Evolutionary conservation across 2,797 vertebrate species (phyloP), one percentile per base, ranked within the genome.

Genomic region (Helostoma temminkii): DNA sequence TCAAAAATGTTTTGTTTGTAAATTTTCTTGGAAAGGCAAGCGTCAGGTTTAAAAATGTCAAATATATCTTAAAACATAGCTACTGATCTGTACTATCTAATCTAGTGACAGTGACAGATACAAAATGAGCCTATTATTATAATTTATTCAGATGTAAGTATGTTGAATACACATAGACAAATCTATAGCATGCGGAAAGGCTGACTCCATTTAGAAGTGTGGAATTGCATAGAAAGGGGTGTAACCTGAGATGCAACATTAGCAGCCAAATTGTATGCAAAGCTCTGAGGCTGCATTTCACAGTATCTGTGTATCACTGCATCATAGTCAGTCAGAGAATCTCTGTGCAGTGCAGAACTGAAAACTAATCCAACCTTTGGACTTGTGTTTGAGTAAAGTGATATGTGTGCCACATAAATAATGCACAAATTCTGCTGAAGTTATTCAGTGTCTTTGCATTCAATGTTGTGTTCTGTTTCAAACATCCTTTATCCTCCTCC

Each of bases 341-440:
- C 77, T 68, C 66, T 54, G 71, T 52, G 62, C 59, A 63, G 56
- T 8, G 10, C 81, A 22, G 46, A 14, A 52, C 50, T 12, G 62
- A 72, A 82, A 87, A 65, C 59, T 66, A 62, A 81, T 66, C 81
- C 80, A 71, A 30, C 61, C 74, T 57, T 53, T 24, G 59, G 73
- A 74, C 72, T 54, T 30, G 37, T 61, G 69, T 74, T 72, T 30
- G 42, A 26, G 74, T 59, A 61, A 88, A 89, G 78, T 16, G 81
- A 90, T 88, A 88, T 71, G 64, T 19, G 30, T 66, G 69, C 60
- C 54, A 60, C 59, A 88, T 91, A 69, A 89, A 91, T 89, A 88
- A 92, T 89, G 77, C 84, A 89, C 32, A 55, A n/a, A 42, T 57
- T 65, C 65, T 67, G 42, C 63, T 49, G 4, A 74, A 60, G 60